These are phyloP conservation scores for Pristionchus entomophagus DNA, from an alignment of 2,888 invertebrate species.

Conservation along the genomic window DNA sequence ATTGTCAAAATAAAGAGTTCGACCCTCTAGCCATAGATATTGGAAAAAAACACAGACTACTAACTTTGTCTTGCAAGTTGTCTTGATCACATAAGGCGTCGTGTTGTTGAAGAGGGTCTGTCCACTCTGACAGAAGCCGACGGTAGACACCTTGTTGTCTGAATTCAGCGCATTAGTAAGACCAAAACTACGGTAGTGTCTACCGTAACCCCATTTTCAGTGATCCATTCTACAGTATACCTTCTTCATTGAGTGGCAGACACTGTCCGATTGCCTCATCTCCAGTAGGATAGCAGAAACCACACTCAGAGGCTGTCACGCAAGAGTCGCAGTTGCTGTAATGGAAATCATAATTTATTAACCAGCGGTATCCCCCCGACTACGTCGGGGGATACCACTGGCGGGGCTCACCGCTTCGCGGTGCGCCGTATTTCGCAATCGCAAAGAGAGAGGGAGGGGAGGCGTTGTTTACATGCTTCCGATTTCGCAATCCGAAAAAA, in stretches of 20 bases:
- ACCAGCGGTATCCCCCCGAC: too few species aligned
- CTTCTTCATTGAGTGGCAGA: conserved; percentile 55
- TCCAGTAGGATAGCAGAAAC: conserved; percentile 70
- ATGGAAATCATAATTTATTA: too few species aligned
- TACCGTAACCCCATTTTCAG: too few species aligned
- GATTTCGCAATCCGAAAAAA: too few species aligned
- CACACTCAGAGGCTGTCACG: conserved; percentile 77
- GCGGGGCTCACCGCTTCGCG: too few species aligned
- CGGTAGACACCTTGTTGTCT: conserved; percentile 20
- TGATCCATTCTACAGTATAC: not conserved
- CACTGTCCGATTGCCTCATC: conserved; percentile 56
- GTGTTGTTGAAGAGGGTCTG: conserved; percentile 67
- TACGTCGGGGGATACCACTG: too few species aligned
- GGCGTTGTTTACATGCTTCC: too few species aligned
- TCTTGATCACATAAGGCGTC: conserved; percentile 29
- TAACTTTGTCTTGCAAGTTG: conserved; percentile 39
- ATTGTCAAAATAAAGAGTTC: conserved; percentile 53
- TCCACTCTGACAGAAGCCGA: conserved; percentile 43
- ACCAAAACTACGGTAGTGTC: too few species aligned
- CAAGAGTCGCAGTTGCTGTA: conserved; percentile 77
- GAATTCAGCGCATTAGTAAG: not conserved
- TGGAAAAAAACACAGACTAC: not conserved
- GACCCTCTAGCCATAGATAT: not conserved
- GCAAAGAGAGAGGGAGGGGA: too few species aligned
- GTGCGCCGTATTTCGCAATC: too few species aligned